phyloP scores from a whole-genome alignment of 2,888 invertebrate species.

The Eutolmus rufibarbis region DNA sequence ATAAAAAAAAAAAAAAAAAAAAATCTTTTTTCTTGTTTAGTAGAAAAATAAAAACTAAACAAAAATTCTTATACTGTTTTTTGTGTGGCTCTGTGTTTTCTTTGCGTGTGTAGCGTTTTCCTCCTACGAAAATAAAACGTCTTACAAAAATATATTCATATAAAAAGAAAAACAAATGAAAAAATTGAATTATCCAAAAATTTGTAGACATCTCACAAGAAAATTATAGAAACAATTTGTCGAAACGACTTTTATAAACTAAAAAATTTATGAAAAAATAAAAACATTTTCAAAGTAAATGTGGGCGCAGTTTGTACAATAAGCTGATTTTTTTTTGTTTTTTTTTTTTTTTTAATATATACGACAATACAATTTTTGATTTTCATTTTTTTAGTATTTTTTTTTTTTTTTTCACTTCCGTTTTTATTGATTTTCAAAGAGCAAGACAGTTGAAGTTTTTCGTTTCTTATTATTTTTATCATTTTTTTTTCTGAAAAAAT shows the following conservation, averaged over 20 bases:
- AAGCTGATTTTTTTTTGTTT: not conserved
- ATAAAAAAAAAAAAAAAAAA: not conserved
- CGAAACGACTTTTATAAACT: too few relatives aligned
- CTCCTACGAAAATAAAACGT: too few relatives aligned
- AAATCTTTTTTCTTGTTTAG: too few relatives aligned
- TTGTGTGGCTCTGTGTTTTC: too few relatives aligned
- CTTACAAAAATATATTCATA: too few relatives aligned
- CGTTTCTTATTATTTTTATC: constrained; percentile 2
- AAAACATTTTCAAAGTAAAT: not conserved
- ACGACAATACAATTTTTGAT: not conserved
- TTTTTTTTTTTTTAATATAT: not conserved
- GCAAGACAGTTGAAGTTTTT: constrained; percentile 22
- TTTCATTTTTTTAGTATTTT: not conserved
- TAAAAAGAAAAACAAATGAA: too few relatives aligned
- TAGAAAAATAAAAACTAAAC: too few relatives aligned
- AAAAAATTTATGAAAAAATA: not conserved
- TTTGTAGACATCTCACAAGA: too few relatives aligned
- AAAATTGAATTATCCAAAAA: too few relatives aligned
- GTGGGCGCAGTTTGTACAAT: not conserved
- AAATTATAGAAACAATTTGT: too few relatives aligned
- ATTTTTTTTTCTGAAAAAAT: constrained; percentile 29
- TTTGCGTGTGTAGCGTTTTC: too few relatives aligned
- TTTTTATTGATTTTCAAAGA: not conserved
- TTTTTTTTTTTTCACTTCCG: not conserved
- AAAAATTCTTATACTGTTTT: too few relatives aligned